Evolutionary conservation across 2,113 vertebrate species (phyloP).

Genomic region (Hippolais icterina): DNA sequence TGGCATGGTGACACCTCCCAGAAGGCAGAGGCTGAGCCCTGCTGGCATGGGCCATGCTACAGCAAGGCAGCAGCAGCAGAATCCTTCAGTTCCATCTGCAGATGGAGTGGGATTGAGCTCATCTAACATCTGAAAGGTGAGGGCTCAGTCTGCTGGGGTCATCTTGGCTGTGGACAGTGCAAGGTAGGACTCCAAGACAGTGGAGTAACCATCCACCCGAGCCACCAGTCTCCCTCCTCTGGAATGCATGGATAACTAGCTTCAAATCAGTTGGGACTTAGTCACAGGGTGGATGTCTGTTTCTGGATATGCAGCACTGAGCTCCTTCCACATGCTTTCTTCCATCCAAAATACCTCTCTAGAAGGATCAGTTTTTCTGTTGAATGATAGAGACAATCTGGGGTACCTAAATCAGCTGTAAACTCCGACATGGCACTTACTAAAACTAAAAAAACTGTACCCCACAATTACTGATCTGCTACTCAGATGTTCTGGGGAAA

Average conservation of each 20-base stretch:
- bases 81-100: not conserved
- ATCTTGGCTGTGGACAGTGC: not conserved
- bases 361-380: not conserved
- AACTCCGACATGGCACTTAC: not conserved
- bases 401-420: not conserved
- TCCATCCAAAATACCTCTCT: not conserved
- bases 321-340: not conserved
- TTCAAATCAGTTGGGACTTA: not conserved
- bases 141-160: not conserved
- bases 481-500: not conserved
- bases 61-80: not conserved
- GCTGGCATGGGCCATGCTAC: not conserved
- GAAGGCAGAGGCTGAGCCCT: not conserved
- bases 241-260: not conserved
- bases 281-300: not conserved
- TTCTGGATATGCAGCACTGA: not conserved
- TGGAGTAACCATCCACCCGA: not conserved
- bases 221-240: not conserved
- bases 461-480: not conserved
- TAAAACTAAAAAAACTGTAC: not conserved
- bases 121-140: not conserved
- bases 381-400: not conserved
- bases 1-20: not conserved
- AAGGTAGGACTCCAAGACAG: not conserved
- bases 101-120: not conserved